Conservation (phyloP, 2,888 invertebrate species). For the Hartigia nigra region DNA sequence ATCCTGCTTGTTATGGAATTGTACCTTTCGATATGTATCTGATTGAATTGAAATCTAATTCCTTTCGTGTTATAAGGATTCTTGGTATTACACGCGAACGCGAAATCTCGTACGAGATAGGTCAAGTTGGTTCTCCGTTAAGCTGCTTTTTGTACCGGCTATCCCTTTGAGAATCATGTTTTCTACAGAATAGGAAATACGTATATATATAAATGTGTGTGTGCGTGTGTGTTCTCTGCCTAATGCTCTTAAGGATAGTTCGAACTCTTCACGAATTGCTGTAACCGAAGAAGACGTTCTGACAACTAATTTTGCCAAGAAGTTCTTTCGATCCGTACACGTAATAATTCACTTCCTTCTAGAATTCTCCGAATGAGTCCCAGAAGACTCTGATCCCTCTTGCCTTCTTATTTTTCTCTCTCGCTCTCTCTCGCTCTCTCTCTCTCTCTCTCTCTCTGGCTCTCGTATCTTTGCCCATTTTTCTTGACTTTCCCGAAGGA, state of each 20-base stretch:
- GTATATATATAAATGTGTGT: not conserved
- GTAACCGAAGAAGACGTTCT: not conserved
- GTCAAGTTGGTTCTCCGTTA: not conserved
- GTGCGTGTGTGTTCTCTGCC: too few species aligned
- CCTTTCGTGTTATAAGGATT: not conserved
- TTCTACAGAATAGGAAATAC: not conserved
- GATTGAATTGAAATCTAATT: not conserved
- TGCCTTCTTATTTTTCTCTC: not conserved
- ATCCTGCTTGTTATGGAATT: not conserved
- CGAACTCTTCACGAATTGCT: not conserved
- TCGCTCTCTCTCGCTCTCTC: constrained; percentile 20
- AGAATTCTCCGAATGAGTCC: not conserved
- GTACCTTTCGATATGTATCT: not conserved
- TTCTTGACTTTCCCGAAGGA: constrained; percentile 8
- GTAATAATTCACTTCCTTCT: not conserved
- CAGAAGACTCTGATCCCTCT: constrained; percentile 16
- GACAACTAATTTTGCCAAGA: not conserved
- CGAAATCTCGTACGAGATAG: not conserved
- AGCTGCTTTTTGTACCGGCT: not conserved
- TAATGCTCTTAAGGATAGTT: not conserved
- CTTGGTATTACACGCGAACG: not conserved
- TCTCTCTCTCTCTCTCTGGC: constrained; percentile 17
- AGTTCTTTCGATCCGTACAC: not conserved
- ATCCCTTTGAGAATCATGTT: not conserved
- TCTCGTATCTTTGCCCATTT: not conserved